Evolutionary conservation across 37 sponge, comb jelly and placozoan genomes (phyloP), one percentile per base, ranked within the genome.

Genomic region (Bolinopsis microptera): DNA sequence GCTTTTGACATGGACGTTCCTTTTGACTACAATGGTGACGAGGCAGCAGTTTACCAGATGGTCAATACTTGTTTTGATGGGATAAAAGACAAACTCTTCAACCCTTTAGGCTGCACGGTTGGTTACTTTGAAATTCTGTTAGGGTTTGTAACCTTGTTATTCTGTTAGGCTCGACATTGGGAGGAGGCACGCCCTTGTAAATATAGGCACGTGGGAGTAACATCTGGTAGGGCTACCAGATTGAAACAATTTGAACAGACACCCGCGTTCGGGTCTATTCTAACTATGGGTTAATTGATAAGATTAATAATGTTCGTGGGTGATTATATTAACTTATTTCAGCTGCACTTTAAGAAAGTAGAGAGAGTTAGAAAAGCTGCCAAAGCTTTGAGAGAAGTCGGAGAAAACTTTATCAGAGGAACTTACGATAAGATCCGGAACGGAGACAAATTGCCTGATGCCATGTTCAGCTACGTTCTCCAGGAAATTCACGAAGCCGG

Each of bases 401-500:
- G 82, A 13, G 82, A 80, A 36, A 80, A 80, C 23, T 80, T 80
- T 34, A 80, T 80, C 38, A 80, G 82, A 80, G 82, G 30, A 13
- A 80, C 82, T 28, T 80, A 80, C 38, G 82, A 80, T 3, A 80
- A 80, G 82, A 80, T 80, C 21, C 16, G 38, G 16, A 80, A 16
- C 1, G 82, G 82, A 31, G 35, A 33, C 1, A 24, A 24, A 8
- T 30, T 80, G 3, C 82, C 82, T 80, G 37, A 80, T 34, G 34
- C 37, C 3, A 80, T 80, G 82, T 80, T 80, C 38, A 34, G 82
- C 30, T 34, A 80, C 37, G 82, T 80, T 24, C 3, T 80, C 1
- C 82, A 80, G 37, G 82, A 80, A 30, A 80, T 80, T 8, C 36
- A 80, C 38, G 82, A 80, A 22, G 82, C 82, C 8, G 82, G 82